phyloP scores from a whole-genome alignment of 2,888 invertebrate species.

The Lasioglossum marginatum region DNA sequence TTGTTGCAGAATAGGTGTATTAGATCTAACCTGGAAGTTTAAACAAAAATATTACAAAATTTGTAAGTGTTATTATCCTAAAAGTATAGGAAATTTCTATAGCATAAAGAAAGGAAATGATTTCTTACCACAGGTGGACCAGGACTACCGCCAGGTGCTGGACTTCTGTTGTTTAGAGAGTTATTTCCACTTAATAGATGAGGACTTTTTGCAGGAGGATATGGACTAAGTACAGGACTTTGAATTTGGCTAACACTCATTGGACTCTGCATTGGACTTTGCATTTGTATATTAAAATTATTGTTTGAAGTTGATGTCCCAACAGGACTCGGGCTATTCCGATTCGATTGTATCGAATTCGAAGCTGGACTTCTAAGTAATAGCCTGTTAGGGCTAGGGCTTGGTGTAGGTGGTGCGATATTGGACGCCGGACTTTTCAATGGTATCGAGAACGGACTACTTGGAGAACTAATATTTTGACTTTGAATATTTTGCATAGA shows the following conservation, averaged over 20 bases:
- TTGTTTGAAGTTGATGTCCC: conserved; percentile 77
- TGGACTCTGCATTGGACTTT: conserved; percentile 84
- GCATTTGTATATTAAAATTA: conserved; percentile 81
- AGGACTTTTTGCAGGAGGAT: conserved; percentile 83
- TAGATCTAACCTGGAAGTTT: conserved; percentile 79
- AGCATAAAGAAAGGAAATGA: not conserved
- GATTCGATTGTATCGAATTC: conserved; percentile 82
- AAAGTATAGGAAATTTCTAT: not conserved
- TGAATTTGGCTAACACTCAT: conserved; percentile 83
- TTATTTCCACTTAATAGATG: conserved; percentile 79
- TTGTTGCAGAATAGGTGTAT: conserved; percentile 82
- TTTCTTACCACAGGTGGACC: conserved; percentile 82
- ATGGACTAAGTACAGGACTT: conserved; percentile 83
- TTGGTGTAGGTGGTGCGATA: conserved; percentile 83
- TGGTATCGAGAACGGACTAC: conserved; percentile 83
- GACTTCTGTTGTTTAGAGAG: conserved; percentile 81
- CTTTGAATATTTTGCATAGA: conserved; percentile 82
- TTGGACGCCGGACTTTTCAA: conserved; percentile 83
- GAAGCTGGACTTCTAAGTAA: conserved; percentile 82
- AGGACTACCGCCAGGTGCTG: conserved; percentile 83
- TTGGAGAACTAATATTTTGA: conserved; percentile 81
- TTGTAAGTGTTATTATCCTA: not conserved
- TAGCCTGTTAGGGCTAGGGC: conserved; percentile 82
- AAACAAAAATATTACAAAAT: conserved; percentile 21
- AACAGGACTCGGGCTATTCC: conserved; percentile 83